Conservation (phyloP, 2,888 invertebrate species). For the Alloplasta piceator region DNA sequence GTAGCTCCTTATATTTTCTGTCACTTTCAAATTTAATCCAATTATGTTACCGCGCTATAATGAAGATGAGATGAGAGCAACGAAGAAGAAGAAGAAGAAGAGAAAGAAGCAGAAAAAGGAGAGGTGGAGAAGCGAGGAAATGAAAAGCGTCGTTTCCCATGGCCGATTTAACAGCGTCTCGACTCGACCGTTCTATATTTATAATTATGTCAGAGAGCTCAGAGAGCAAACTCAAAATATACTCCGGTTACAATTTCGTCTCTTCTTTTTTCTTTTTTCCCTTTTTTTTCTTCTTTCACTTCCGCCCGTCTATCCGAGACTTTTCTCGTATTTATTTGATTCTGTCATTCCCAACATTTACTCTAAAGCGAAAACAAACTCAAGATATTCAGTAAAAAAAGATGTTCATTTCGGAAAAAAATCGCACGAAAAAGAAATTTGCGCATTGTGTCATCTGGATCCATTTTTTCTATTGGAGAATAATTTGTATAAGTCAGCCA, state of each 20-base stretch:
- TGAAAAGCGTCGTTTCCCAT: slow-evolving; percentile 60
- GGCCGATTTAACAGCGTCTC: slow-evolving; percentile 74
- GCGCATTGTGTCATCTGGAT: no score
- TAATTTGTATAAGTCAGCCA: no score
- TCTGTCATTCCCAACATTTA: not conserved
- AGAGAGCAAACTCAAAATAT: slow-evolving; percentile 60
- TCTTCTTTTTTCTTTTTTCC: slow-evolving; percentile 11
- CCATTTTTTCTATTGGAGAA: no score
- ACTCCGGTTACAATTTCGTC: slow-evolving; percentile 45
- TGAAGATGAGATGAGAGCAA: slow-evolving; percentile 38
- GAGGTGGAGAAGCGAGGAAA: slow-evolving; percentile 50
- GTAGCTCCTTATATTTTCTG: slow-evolving; percentile 23
- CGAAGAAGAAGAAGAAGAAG: slow-evolving; percentile 35
- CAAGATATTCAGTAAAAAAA: slow-evolving; percentile 22
- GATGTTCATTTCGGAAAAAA: no score
- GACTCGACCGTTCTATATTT: slow-evolving; percentile 77
- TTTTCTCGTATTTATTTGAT: slow-evolving; percentile 36
- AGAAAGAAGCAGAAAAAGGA: slow-evolving; percentile 19
- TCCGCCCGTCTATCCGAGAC: slow-evolving; percentile 14
- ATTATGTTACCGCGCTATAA: slow-evolving; percentile 47
- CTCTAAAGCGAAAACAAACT: slow-evolving; percentile 3
- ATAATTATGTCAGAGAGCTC: slow-evolving; percentile 80
- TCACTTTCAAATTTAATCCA: slow-evolving; percentile 46
- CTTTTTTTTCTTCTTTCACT: slow-evolving; percentile 31
- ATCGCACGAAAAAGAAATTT: no score